phyloP scores from a whole-genome alignment of 2,888 invertebrate genomes.

The Nebria salina region DNA sequence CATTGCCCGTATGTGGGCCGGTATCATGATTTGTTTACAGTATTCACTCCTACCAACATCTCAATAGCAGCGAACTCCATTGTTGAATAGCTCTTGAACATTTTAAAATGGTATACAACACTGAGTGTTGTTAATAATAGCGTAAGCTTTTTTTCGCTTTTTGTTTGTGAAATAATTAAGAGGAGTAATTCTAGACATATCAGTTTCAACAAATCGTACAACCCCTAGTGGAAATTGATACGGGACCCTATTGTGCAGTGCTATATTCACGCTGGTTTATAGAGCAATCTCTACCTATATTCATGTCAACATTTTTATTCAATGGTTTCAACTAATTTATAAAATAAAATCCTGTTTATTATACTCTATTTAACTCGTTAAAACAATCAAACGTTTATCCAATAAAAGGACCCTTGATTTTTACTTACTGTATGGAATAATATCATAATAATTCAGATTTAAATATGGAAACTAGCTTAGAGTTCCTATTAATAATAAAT shows the following conservation, averaged over 20 bases:
- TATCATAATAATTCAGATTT: too few species aligned
- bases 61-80: not conserved
- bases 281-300: not conserved
- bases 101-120: not conserved
- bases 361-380: not conserved
- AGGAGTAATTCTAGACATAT: constrained; percentile 15
- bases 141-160: constrained; percentile 46
- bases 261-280: not conserved
- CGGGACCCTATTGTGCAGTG: not conserved
- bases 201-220: not conserved
- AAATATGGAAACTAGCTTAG: too few species aligned
- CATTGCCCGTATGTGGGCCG: not conserved
- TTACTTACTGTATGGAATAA: too few species aligned
- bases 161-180: constrained; percentile 52
- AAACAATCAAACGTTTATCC: too few species aligned
- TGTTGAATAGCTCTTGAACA: not conserved
- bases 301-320: not conserved
- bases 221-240: not conserved
- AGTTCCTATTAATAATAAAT: too few species aligned
- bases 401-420: not conserved
- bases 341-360: constrained; percentile 1
- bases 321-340: not conserved
- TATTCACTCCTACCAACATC: not conserved
- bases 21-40: not conserved
- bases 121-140: not conserved